Conservation (phyloP, 2,888 invertebrate species). For the Hyposoter didymator region DNA sequence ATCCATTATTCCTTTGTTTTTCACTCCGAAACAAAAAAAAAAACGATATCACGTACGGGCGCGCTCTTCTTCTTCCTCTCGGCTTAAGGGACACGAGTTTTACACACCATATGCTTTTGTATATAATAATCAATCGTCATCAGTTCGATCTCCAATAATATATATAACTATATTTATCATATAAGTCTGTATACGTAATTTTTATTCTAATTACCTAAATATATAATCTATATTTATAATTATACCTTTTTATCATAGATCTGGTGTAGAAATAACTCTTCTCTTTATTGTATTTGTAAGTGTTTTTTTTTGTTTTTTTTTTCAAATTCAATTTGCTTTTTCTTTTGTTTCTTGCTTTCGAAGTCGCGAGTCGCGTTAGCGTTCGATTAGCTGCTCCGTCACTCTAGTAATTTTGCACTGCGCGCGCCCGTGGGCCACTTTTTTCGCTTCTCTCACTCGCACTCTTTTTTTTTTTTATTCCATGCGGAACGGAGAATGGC, state of each 20-base stretch:
- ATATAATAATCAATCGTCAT: slow-evolving; percentile 59
- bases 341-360: slow-evolving; percentile 47
- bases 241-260: slow-evolving; percentile 71
- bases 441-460: slow-evolving; percentile 2
- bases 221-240: slow-evolving; percentile 78
- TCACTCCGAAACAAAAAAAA: neutral
- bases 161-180: slow-evolving; percentile 57
- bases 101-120: slow-evolving; percentile 62
- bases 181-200: slow-evolving; percentile 72
- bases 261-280: slow-evolving; percentile 82
- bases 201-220: slow-evolving; percentile 81
- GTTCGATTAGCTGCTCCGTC: slow-evolving; percentile 71
- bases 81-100: slow-evolving; percentile 71
- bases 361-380: slow-evolving; percentile 68
- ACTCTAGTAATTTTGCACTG: slow-evolving; percentile 8
- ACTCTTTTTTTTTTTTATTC: slow-evolving; percentile 28
- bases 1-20: neutral
- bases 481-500: neutral
- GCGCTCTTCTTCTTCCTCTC: slow-evolving; percentile 70
- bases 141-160: slow-evolving; percentile 50
- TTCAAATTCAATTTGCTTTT: slow-evolving; percentile 50
- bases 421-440: neutral
- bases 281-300: slow-evolving; percentile 60
- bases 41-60: slow-evolving; percentile 65
- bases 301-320: slow-evolving; percentile 40